Conservation (phyloP, 1,140 invertebrate genomes). For the Solenopsis invicta region DNA sequence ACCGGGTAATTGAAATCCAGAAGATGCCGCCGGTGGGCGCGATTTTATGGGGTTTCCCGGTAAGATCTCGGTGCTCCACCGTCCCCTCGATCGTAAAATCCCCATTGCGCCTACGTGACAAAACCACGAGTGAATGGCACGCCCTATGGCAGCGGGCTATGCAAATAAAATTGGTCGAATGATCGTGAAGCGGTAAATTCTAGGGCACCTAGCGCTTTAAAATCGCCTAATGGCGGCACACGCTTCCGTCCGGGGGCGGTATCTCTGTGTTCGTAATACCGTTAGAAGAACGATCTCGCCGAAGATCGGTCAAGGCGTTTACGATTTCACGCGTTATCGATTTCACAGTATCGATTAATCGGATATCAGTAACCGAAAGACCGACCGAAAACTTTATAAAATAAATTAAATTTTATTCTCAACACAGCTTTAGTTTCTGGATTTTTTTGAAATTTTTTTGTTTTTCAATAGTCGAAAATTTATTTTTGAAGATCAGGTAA, state of each 20-base stretch:
- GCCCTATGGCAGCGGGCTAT: constrained; percentile 43
- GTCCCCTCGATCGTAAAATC: constrained; percentile 60
- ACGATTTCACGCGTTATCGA: constrained; percentile 67
- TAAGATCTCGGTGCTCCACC: constrained; percentile 49
- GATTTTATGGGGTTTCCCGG: constrained; percentile 77
- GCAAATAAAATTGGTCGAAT: constrained; percentile 72
- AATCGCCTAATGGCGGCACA: constrained; percentile 61
- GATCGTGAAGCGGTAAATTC: constrained; percentile 69
- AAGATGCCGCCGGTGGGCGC: constrained; percentile 73
- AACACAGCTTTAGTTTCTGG: background rate
- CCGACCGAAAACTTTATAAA: background rate
- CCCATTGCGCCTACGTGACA: constrained; percentile 66
- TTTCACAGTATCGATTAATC: constrained; percentile 44
- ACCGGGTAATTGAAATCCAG: constrained; percentile 82
- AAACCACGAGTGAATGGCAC: constrained; percentile 49
- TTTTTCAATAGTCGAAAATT: background rate
- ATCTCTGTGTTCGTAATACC: constrained; percentile 49
- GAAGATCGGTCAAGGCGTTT: constrained; percentile 56
- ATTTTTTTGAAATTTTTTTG: background rate
- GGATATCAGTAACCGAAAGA: background rate
- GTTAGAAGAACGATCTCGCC: constrained; percentile 67
- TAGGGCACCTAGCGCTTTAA: constrained; percentile 43
- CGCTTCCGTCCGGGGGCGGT: constrained; percentile 50
- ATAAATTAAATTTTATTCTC: background rate
- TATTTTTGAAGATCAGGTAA: background rate